phyloP scores from a whole-genome alignment of 2,888 invertebrate species.

The Dorcus hopei region DNA sequence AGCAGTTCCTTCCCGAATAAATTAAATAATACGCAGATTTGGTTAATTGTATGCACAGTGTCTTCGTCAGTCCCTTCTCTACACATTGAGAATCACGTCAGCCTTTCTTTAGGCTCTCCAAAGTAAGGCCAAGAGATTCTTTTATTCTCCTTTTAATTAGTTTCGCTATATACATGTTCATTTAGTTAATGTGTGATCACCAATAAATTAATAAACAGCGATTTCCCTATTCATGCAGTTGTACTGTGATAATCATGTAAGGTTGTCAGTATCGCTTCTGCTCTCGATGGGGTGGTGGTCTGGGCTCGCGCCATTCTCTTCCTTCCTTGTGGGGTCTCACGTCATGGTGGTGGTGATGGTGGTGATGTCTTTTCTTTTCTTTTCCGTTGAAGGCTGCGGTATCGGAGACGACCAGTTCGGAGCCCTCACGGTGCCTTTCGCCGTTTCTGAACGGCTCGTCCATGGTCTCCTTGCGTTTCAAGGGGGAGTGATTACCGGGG shows the following conservation, averaged over 20 bases:
- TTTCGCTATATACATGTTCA: neutral
- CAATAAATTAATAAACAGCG: slow-evolving; percentile 1
- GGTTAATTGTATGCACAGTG: neutral
- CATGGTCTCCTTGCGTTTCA: slow-evolving; percentile 68
- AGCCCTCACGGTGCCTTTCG: slow-evolving; percentile 59
- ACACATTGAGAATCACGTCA: slow-evolving; percentile 33
- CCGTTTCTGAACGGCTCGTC: slow-evolving; percentile 60
- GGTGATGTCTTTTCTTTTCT: slow-evolving; percentile 64
- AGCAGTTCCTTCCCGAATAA: slow-evolving; percentile 9
- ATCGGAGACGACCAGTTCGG: slow-evolving; percentile 74
- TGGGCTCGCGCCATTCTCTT: slow-evolving; percentile 54
- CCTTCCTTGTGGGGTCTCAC: slow-evolving; percentile 55
- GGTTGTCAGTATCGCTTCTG: slow-evolving; percentile 54
- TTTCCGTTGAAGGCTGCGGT: slow-evolving; percentile 46
- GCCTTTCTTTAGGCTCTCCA: slow-evolving; percentile 34
- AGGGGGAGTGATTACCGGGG: slow-evolving; percentile 54
- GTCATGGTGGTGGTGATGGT: slow-evolving; percentile 74
- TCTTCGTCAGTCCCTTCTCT: neutral
- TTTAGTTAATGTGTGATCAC: neutral
- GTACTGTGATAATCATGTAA: slow-evolving; percentile 45
- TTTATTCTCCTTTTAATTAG: slow-evolving; percentile 16
- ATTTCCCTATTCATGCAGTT: slow-evolving; percentile 38
- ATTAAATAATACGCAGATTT: neutral
- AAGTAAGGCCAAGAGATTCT: slow-evolving; percentile 41
- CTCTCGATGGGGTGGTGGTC: slow-evolving; percentile 55